phyloP scores from a whole-genome alignment of 2,113 vertebrate species.

The Petrocephalus microphthalmus region DNA sequence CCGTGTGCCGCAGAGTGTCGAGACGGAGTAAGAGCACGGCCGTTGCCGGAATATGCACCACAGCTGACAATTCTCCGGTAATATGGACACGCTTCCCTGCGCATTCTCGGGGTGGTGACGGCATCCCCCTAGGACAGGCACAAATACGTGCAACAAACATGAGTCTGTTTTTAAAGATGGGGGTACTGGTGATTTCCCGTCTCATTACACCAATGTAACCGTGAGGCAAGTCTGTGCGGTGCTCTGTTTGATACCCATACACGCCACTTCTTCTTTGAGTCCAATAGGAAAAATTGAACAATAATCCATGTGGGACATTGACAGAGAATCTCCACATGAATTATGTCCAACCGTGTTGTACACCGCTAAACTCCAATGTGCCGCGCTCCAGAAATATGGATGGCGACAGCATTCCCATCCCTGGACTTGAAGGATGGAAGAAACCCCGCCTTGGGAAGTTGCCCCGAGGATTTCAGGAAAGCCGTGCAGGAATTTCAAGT shows the following conservation, averaged over 20 bases:
- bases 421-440: not conserved
- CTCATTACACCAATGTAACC: not conserved
- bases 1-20: not conserved
- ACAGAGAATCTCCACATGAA: not conserved
- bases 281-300: too few species aligned
- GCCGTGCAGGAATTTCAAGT: not conserved
- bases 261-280: too few species aligned
- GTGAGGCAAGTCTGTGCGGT: not conserved
- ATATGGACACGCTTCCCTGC: not conserved
- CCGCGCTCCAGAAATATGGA: not conserved
- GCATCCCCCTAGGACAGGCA: not conserved
- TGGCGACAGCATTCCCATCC: not conserved
- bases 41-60: not conserved
- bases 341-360: not conserved
- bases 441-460: not conserved
- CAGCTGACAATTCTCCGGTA: not conserved
- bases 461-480: not conserved
- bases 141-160: not conserved
- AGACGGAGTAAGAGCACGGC: not conserved
- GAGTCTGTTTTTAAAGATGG: not conserved
- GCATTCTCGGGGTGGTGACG: not conserved
- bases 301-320: not conserved
- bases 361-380: not conserved
- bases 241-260: not conserved
- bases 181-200: not conserved